Conservation (phyloP, 30 jellyfish, hydroid and myxozoan species). For the Sanderia malayensis region DNA sequence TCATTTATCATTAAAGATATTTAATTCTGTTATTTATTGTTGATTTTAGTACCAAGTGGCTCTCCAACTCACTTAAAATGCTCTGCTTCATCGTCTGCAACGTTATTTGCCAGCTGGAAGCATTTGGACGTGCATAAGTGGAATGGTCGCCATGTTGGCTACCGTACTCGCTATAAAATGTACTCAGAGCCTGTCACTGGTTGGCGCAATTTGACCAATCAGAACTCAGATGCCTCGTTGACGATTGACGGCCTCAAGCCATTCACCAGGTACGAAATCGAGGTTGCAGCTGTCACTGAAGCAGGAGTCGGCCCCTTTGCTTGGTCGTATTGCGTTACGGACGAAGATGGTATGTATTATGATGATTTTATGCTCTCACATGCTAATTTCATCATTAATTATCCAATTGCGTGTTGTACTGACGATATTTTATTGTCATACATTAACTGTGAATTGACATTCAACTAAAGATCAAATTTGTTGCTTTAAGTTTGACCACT, state of each 20-base stretch:
- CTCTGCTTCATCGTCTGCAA: not conserved
- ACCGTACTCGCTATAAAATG: not conserved
- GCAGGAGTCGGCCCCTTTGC: conserved; percentile 41
- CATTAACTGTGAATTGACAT: not conserved
- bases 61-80: conserved; percentile 5
- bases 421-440: too few species aligned
- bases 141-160: conserved; percentile 15
- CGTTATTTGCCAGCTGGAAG: conserved; percentile 1
- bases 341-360: conserved; percentile 36
- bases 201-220: not conserved
- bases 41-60: conserved; percentile 17
- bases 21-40: not conserved
- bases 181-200: not conserved
- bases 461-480: not conserved
- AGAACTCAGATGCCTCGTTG: not conserved
- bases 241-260: not conserved
- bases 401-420: not conserved
- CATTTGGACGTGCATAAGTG: not conserved
- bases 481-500: not conserved
- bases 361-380: not conserved
- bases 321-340: conserved; percentile 42
- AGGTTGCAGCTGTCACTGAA: conserved; percentile 39
- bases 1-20: not conserved
- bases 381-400: too few species aligned
- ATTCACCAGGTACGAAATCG: conserved; percentile 28